phyloP scores from a whole-genome alignment of 2,797 vertebrate species.

The Halcyon chelicuti region DNA sequence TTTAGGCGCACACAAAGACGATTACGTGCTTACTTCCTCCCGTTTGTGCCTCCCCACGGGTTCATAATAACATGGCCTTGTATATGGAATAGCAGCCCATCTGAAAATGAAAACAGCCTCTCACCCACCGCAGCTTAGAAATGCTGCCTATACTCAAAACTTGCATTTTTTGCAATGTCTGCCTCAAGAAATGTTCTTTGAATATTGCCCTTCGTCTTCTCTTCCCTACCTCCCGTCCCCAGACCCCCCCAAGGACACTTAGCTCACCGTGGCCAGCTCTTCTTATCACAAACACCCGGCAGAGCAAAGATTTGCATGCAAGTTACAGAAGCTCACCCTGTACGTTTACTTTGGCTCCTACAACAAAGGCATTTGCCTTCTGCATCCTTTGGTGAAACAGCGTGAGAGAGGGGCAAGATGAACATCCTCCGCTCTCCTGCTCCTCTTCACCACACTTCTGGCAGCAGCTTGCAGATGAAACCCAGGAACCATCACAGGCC shows the following conservation, averaged over 20 bases:
- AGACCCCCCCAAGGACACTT: neutral
- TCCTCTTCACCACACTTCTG: neutral
- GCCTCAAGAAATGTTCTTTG: fast-evolving
- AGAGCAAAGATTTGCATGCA: fast-evolving
- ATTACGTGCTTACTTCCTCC: neutral
- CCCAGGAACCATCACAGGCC: neutral
- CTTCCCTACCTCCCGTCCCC: neutral
- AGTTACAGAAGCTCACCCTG: neutral
- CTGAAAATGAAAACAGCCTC: neutral
- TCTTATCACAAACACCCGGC: neutral
- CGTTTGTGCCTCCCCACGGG: neutral
- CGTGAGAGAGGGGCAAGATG: fast-evolving
- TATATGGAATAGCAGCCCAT: neutral
- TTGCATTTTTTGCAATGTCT: neutral
- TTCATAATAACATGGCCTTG: neutral
- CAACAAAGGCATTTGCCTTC: neutral
- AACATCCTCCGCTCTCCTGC: neutral
- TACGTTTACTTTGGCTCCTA: neutral
- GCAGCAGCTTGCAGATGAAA: neutral
- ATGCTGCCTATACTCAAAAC: neutral
- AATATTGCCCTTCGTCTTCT: neutral
- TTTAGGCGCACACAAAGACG: neutral
- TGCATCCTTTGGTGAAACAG: neutral
- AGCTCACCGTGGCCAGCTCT: fast-evolving
- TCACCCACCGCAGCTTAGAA: neutral